These are phyloP conservation scores for Henricia sp. DNA, from an alignment of 53 echinoderm and acorn worm genomes.

Conservation along the genomic window DNA sequence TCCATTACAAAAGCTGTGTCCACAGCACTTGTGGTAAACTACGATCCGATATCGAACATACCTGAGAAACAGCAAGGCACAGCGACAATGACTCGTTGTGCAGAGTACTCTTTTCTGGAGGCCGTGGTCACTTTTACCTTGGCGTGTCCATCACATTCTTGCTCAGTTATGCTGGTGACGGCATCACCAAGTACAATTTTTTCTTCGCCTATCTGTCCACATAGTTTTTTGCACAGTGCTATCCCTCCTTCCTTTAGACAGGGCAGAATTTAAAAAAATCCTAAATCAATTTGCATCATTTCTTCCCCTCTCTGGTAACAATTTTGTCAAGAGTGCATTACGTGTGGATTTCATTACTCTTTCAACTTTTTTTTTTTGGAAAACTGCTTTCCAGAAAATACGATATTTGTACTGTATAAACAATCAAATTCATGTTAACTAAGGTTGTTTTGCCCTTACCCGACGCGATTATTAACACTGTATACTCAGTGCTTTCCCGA, in stretches of 20 bases:
- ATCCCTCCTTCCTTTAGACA: constrained; percentile 64
- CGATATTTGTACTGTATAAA: background rate
- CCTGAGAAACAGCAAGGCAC: constrained; percentile 56
- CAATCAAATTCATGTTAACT: too few species aligned
- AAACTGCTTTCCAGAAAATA: background rate
- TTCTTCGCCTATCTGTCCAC: constrained; percentile 61
- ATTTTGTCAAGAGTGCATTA: too few species aligned
- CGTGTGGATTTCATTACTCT: too few species aligned
- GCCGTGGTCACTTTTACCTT: constrained; percentile 57
- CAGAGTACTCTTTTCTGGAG: constrained; percentile 62
- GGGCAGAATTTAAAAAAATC: too few species aligned
- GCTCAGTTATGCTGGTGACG: constrained; percentile 66
- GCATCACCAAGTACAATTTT: constrained; percentile 64
- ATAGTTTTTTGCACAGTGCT: constrained; percentile 59
- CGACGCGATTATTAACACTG: too few species aligned
- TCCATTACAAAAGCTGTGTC: background rate
- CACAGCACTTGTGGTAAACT: background rate
- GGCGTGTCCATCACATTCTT: background rate
- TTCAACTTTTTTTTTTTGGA: background rate
- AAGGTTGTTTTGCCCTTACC: too few species aligned
- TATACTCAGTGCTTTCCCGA: too few species aligned
- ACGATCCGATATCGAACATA: constrained; percentile 13
- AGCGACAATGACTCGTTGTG: constrained; percentile 73
- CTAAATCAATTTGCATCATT: background rate
- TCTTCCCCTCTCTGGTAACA: too few species aligned